These are phyloP conservation scores for Rugalucina vietnamica DNA, from an alignment of 2,888 invertebrate genomes.

Conservation along the genomic window DNA sequence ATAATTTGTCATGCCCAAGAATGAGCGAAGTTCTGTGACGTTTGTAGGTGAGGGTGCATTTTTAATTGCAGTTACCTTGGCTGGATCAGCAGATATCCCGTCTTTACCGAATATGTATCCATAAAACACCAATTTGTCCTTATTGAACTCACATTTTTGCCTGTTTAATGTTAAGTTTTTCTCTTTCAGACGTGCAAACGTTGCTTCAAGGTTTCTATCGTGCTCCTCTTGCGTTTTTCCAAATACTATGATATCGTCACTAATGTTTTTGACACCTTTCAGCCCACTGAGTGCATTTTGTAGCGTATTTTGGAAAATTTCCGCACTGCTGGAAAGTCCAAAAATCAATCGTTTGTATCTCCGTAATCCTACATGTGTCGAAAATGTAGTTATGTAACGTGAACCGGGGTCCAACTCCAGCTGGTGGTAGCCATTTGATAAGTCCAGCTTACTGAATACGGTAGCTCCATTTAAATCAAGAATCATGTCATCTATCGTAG, in stretches of 20 bases:
- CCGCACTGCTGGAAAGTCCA: conserved; percentile 81
- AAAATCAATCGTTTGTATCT: conserved; percentile 66
- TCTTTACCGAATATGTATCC: conserved; percentile 44
- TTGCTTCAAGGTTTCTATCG: conserved; percentile 70
- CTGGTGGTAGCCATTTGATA: conserved; percentile 67
- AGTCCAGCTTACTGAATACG: conserved; percentile 65
- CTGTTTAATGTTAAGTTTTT: conserved; percentile 64
- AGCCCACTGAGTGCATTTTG: conserved; percentile 78
- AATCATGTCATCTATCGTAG: conserved; percentile 66
- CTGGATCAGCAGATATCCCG: conserved; percentile 59
- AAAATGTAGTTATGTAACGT: conserved; percentile 63
- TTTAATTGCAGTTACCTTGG: conserved; percentile 61
- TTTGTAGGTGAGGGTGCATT: conserved; percentile 54
- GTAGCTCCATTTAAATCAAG: conserved; percentile 61
- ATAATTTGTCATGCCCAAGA: conserved; percentile 70
- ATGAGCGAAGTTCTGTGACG: conserved; percentile 62
- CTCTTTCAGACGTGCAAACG: conserved; percentile 56
- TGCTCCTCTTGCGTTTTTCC: conserved; percentile 74
- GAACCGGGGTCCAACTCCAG: conserved; percentile 67
- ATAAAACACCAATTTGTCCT: conserved; percentile 52
- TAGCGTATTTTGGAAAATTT: conserved; percentile 83
- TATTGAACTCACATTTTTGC: conserved; percentile 75
- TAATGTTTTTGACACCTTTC: conserved; percentile 79
- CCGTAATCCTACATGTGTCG: conserved; percentile 63
- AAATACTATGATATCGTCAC: conserved; percentile 82